Percentiles rank a stretch among this genome's conserved stretches.
phyloP scores from a whole-genome alignment of 2,797 vertebrate genomes.

The Siniperca undulata region DNA sequence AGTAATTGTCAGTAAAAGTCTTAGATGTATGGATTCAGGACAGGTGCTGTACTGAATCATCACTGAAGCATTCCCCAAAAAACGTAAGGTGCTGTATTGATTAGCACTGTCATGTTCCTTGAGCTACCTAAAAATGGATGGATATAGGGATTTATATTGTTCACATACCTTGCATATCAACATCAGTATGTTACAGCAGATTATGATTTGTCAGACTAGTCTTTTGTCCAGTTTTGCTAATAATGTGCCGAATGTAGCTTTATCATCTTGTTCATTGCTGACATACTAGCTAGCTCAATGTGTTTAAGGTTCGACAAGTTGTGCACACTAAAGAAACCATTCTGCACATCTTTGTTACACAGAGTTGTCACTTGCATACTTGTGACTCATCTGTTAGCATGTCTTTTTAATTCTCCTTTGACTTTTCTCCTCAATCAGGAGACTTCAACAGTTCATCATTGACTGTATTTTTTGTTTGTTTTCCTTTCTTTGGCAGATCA shows the following conservation, averaged over 20 bases:
- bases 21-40: constrained; percentile 11
- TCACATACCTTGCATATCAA: neutral
- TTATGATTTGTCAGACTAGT: neutral
- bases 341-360: neutral
- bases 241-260: neutral
- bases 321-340: neutral
- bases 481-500: neutral
- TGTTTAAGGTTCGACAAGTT: neutral
- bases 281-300: no score
- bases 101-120: constrained; percentile 6
- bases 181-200: neutral
- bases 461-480: neutral
- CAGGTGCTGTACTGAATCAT: no score
- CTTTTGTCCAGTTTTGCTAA: constrained; percentile 14
- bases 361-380: neutral
- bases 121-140: constrained; percentile 5
- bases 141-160: constrained; percentile 12
- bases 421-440: neutral
- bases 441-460: no score
- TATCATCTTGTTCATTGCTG: neutral
- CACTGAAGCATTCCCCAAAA: neutral
- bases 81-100: constrained; percentile 2
- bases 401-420: neutral
- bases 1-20: constrained; percentile 19
- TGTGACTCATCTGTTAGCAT: neutral